Base-by-base conservation (phyloP, 2,888 invertebrate species). In the Herminia tarsipennalis region DNA sequence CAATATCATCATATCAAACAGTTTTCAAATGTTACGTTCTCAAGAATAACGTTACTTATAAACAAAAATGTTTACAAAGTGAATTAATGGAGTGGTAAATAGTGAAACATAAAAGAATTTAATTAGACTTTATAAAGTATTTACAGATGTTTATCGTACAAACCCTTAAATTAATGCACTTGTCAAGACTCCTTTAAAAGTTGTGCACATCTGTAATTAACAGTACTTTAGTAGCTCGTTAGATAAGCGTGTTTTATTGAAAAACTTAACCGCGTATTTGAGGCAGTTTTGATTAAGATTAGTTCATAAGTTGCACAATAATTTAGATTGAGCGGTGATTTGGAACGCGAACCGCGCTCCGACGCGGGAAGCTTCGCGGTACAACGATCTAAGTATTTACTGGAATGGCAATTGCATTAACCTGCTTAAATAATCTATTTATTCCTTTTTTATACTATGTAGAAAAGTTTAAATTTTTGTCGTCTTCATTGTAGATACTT, bases 191-290 rank as follows among this genome's bases (percentile, higher is more conserved):
- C 32, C 32, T 25, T 45, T 37, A 22, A 44, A 38, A 40, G 35
- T 58, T 53, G 17, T 9, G 30, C 37, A 40, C 40, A 6, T 37
- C 54, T 53, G 54, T 63, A 62, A 54, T 62, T 54, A 62, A 45
- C 38, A 54, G 56, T 69, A 53, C 44, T 38, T 49, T 29, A 42
- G 28, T 18, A 45, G 43, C 36, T 8, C 62, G 40, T 43, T 59
- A 75, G 87, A 87, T 87, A 85, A 84, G 78, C 73, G 63, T 87
- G 87, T 78, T 88, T 88, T 88, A 88, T 88, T 87, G 88, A 87
- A 88, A 88, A 88, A 88, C 76, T 88, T 83, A 55, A 43, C 56
- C 72, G 66, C 71, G 49, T 60, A 61, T 58, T 64, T n/a, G 46
- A 40, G 40, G 76, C 74, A 62, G 63, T 59, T 57, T 66, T 85